These are phyloP conservation scores for Philereme transversata DNA, from an alignment of 2,888 invertebrate species.

Conservation along the genomic window DNA sequence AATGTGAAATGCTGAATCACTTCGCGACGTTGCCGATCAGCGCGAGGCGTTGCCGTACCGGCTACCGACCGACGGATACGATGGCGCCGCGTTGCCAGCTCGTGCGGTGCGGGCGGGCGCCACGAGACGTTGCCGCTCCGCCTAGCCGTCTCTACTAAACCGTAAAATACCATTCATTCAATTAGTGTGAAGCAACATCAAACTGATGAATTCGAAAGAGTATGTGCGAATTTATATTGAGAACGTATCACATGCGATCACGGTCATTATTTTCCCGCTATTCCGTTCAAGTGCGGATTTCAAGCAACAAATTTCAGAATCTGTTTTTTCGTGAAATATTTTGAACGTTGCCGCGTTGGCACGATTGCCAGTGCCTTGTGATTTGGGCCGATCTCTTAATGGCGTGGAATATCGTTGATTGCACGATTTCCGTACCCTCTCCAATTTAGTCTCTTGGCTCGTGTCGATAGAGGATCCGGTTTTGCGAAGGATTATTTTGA, in stretches of 20 bases:
- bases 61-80: conserved; percentile 51
- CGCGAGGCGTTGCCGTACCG: conserved; percentile 60
- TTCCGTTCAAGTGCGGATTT: conserved; percentile 3
- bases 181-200: conserved; percentile 59
- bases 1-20: conserved; percentile 76
- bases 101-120: conserved; percentile 66
- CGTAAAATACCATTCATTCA: conserved; percentile 78
- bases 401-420: conserved; percentile 45
- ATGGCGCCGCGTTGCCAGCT: conserved; percentile 75
- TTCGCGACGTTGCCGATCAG: conserved; percentile 70
- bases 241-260: conserved; percentile 26
- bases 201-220: conserved; percentile 55
- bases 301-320: not conserved
- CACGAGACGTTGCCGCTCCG: conserved; percentile 68
- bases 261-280: conserved; percentile 25
- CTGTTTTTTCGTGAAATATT: not conserved
- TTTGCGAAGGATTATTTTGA: conserved; percentile 38
- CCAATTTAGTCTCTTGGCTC: conserved; percentile 44
- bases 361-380: not conserved
- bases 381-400: conserved; percentile 8
- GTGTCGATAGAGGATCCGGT: conserved; percentile 17
- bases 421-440: conserved; percentile 46
- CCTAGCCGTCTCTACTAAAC: conserved; percentile 45
- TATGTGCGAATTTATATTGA: conserved; percentile 46
- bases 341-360: not conserved